Conservation (phyloP, 2,888 invertebrate genomes). For the Adelphocoris suturalis region DNA sequence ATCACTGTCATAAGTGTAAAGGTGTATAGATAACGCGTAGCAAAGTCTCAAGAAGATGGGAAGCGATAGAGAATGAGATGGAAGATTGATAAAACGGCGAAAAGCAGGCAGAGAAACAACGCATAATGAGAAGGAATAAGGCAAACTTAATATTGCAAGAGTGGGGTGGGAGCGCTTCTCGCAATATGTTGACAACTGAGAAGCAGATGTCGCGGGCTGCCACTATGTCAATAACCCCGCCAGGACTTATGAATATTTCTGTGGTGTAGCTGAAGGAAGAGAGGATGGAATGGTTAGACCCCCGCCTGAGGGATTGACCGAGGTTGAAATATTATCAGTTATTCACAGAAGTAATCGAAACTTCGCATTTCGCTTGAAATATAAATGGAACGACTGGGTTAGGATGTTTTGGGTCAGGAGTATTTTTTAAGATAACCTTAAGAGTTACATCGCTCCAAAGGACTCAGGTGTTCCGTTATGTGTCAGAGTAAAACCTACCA, state of each 20-base stretch:
- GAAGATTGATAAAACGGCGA: not conserved
- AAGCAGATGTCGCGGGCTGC: slow-evolving; percentile 45
- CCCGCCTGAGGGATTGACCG: slow-evolving; percentile 30
- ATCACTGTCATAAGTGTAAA: not conserved
- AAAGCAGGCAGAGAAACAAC: not conserved
- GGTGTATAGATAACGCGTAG: not conserved
- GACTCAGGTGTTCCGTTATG: not conserved
- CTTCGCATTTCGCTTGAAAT: slow-evolving; percentile 7
- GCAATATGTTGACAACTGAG: slow-evolving; percentile 48
- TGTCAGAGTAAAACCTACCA: too few relatives aligned
- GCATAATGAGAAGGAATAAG: slow-evolving; percentile 1
- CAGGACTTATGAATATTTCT: slow-evolving; percentile 18
- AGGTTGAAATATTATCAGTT: slow-evolving; percentile 31
- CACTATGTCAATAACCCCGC: slow-evolving; percentile 24
- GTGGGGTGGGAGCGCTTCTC: not conserved
- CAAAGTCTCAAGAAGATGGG: not conserved
- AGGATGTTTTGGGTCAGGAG: not conserved
- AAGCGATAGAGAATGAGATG: not conserved
- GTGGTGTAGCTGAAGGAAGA: not conserved
- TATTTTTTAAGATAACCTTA: not conserved
- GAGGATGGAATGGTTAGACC: not conserved
- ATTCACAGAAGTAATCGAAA: slow-evolving; percentile 34
- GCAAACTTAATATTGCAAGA: not conserved
- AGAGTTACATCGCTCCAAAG: not conserved
- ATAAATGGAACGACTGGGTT: not conserved